Base-by-base conservation (phyloP, 2,888 invertebrate species). In the Scaptomyza flava region DNA sequence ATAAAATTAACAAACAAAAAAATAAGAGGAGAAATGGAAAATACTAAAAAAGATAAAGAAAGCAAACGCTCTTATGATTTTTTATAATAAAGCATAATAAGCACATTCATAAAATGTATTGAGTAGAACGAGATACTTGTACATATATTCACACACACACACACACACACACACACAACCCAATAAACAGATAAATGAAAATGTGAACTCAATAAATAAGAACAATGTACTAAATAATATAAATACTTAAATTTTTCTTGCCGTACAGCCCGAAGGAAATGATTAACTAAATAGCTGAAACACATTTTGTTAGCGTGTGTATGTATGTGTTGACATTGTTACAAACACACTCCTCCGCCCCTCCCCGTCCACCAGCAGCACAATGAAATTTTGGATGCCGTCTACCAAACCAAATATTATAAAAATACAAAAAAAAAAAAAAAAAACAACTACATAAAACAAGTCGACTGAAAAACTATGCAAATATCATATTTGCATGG, bases 61-160 rank as follows among this genome's bases (percentile, higher is more conserved):
- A 45, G 79, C 47, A 83, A 87, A 83, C 65, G 84, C 77, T 83
- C 87, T 83, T 83, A 83, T 87, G 87, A 83, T 81, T 87, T 41
- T 41, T 83, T 83, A 71, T 81, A 77, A 79, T 79, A 70, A 81
- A 65, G 31, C 52, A 61, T 66, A 48, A 72, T 60, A 62, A 64
- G 9, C 1, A 20, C 14, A 33, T 48, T n/a, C 20, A 34, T n/a
- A 5, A 42, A 48, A 64, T 57, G 46, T 74, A 64, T 58, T 52
- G 65, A 58, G 54, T 54, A 54, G 34, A 30, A 48, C 17, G 34
- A 34, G 46, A 56, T 52, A 52, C 48, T 47, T 47, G 57, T 54
- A 36, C 50, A 60, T 54, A 68, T 30, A 51, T 27, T 20, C 17
- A 50, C 12, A 51, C n/a, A 33, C 8, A 34, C 27, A 41, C 17